Conservation (phyloP, 2,113 vertebrate species). For the Cyprinodon variegatus region DNA sequence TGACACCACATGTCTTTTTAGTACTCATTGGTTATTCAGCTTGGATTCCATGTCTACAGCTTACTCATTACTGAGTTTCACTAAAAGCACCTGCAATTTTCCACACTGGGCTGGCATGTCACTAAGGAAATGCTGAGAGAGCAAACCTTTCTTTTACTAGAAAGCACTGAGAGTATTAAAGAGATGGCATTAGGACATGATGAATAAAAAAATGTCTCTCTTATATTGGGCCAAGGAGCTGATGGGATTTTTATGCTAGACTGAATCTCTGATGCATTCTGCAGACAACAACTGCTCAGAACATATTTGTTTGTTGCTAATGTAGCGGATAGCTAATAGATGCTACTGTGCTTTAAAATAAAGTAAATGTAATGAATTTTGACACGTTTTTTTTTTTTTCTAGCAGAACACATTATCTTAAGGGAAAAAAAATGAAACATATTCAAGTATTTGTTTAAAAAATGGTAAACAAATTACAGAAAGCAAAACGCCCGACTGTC, state of each 20-base stretch:
- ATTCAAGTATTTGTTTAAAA: constrained; percentile 14
- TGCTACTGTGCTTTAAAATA: constrained; percentile 43
- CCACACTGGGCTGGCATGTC: constrained; percentile 51
- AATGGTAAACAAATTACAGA: constrained; percentile 34
- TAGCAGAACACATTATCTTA: neutral
- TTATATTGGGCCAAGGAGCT: constrained; percentile 54
- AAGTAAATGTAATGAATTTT: constrained; percentile 27
- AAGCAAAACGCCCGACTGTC: constrained; percentile 24
- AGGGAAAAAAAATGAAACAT: neutral
- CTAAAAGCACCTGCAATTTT: constrained; percentile 63
- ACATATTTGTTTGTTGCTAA: constrained; percentile 55
- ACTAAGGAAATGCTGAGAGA: constrained; percentile 68
- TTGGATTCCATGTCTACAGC: constrained; percentile 58
- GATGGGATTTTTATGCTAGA: constrained; percentile 66
- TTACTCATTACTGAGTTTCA: constrained; percentile 66
- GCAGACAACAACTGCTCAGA: constrained; percentile 46
- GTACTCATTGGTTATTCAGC: constrained; percentile 62
- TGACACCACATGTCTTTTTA: constrained; percentile 34
- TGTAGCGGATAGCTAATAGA: constrained; percentile 50
- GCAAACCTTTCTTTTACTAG: constrained; percentile 58
- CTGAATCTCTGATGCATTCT: constrained; percentile 55
- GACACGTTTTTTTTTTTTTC: neutral
- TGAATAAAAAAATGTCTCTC: constrained; percentile 66
- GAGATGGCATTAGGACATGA: constrained; percentile 64
- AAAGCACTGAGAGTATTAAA: constrained; percentile 60